phyloP scores from a whole-genome alignment of 2,888 invertebrate species.

The Drosophila kuntzei region DNA sequence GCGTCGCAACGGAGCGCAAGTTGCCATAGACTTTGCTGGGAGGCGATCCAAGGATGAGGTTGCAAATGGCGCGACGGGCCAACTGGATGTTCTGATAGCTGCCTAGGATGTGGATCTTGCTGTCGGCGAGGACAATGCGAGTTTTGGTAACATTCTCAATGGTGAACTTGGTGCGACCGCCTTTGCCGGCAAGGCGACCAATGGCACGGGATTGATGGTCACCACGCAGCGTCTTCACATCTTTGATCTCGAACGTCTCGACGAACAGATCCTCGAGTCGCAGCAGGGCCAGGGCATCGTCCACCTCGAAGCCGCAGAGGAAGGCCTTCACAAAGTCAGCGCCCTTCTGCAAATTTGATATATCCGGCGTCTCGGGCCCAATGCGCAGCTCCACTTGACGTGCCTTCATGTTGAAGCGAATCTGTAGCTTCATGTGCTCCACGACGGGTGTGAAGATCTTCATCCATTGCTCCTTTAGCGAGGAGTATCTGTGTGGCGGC shows the following conservation, averaged over 20 bases:
- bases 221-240: constrained; percentile 97
- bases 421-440: constrained; percentile 96
- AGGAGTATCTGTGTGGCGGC: constrained; percentile 97
- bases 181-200: constrained; percentile 98
- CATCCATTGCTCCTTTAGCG: constrained; percentile 98
- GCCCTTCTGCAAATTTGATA: constrained; percentile 97
- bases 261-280: constrained; percentile 98
- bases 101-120: constrained; percentile 98
- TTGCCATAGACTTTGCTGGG: constrained; percentile 99
- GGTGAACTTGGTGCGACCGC: constrained; percentile 98
- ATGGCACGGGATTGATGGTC: constrained; percentile 98
- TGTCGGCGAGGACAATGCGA: constrained; percentile 97
- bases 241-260: constrained; percentile 98
- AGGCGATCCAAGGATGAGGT: constrained; percentile 97
- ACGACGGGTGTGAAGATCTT: constrained; percentile 98
- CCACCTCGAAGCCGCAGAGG: constrained; percentile 97
- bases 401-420: constrained; percentile 96
- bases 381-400: constrained; percentile 88
- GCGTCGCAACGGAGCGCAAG: constrained; percentile 93
- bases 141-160: constrained; percentile 99
- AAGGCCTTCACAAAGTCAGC: constrained; percentile 99
- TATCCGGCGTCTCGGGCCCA: constrained; percentile 88
- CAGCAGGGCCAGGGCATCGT: constrained; percentile 97
- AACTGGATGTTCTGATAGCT: constrained; percentile 98
- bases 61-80: constrained; percentile 97